These are phyloP conservation scores for Branchinecta lynchi DNA, from an alignment of 1,140 invertebrate species.

Conservation along the genomic window DNA sequence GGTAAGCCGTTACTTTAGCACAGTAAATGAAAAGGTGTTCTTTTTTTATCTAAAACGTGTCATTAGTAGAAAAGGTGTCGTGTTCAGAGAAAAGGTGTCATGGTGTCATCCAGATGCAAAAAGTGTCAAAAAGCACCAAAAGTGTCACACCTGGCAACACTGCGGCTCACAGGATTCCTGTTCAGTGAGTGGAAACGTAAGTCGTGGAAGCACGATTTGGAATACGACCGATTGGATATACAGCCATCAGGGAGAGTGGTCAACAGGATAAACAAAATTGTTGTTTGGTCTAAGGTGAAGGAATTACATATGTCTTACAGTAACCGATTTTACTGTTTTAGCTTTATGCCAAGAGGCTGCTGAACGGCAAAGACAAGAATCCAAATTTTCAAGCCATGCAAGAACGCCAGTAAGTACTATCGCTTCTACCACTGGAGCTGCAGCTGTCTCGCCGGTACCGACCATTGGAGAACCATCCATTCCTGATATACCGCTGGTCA, in stretches of 20 bases:
- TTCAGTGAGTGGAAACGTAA: not conserved
- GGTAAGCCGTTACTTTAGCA: no score
- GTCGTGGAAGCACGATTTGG: not conserved
- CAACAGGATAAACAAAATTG: not conserved
- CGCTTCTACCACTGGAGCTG: not conserved
- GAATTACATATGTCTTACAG: not conserved
- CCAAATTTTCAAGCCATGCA: not conserved
- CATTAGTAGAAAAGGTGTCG: no score
- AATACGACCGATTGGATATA: not conserved
- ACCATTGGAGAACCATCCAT: not conserved
- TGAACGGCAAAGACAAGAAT: not conserved
- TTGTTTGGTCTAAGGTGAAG: not conserved
- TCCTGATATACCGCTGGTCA: not conserved
- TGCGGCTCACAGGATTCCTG: not conserved
- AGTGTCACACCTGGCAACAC: no score
- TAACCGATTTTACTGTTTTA: not conserved
- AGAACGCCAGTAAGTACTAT: not conserved
- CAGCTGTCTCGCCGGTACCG: not conserved
- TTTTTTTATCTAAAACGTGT: no score
- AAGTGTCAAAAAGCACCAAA: no score
- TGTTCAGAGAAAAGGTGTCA: no score
- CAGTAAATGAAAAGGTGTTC: no score
- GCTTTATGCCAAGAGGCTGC: not conserved
- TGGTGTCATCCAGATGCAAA: no score
- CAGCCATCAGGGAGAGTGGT: not conserved